Base-by-base conservation (phyloP, 1,140 invertebrate genomes). In the Anastrepha obliqua region DNA sequence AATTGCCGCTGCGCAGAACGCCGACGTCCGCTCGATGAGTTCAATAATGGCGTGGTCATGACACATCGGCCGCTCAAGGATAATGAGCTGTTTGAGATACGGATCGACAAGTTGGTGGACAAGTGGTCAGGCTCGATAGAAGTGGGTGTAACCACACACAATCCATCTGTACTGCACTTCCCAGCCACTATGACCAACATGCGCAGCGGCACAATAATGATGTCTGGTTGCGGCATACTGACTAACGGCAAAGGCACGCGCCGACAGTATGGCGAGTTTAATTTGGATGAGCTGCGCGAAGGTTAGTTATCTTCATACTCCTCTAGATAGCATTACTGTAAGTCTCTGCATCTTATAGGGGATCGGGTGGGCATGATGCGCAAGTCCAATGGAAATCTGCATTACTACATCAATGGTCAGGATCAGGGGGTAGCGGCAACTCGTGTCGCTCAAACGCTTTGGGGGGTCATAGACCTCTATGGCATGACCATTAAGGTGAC, bases 121-220 rank as follows among this genome's bases (percentile, higher is more conserved):
- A 98, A 98, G 93, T 98, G 98, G 98, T 98, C 97, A 11, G 98
- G 98, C 0, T 98, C 97, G 89, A 98, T 98, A 90, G 98, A 98
- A 93, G 98, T 99, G 87, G 98, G 98, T 17, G 97, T 99, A 11
- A 99, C 98, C 0, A 98, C 97, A 59, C 98, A 99, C 91, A 98
- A 98, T 94, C 98, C 98, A 39, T 95, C 96, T 4, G 95, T 96
- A 0, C 94, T 99, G 87, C 96, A 98, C 74, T 99, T 99, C 94
- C 98, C 98, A 44, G 97, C 98, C 2, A 99, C 98, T 15, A 99
- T 99, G 98, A 99, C 98, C 2, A 99, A 99, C 93, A 97, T 99
- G 96, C 95, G 98, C 87, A 97, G 97, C 17, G 98, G 98, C 2
- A 99, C 98, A 3, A 98, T 98, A 4, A 99, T 99, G 97, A 99